A percentile compares a stretch with the other conserved stretches of the same genome.
phyloP scores from a whole-genome alignment of 2,113 vertebrate species.

The Poicephalus gulielmi region DNA sequence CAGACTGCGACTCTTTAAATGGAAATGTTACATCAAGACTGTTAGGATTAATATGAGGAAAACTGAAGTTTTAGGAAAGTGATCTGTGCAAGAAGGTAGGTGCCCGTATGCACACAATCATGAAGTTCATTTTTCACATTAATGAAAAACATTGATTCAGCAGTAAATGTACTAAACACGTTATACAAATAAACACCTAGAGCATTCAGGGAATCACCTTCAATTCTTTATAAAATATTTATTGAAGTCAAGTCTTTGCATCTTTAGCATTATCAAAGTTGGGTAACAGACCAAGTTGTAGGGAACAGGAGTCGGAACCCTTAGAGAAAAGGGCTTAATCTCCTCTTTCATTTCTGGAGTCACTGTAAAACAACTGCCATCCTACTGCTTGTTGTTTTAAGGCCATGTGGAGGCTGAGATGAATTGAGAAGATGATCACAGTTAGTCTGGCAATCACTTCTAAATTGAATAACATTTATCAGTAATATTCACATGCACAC shows the following conservation, averaged over 20 bases:
- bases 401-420: neutral
- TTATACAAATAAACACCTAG: neutral
- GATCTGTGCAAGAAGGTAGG: neutral
- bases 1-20: neutral
- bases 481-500: neutral
- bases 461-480: neutral
- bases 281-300: neutral
- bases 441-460: neutral
- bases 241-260: neutral
- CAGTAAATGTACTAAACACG: neutral
- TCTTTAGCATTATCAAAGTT: neutral
- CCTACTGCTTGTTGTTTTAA: neutral
- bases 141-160: neutral
- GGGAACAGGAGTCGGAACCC: fast-evolving
- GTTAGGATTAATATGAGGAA: neutral
- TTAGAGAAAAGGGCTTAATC: neutral
- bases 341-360: neutral
- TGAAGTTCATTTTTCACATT: fast-evolving
- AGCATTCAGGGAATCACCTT: fast-evolving
- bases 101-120: neutral
- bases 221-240: neutral
- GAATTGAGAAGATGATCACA: neutral
- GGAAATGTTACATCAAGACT: neutral
- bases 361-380: neutral
- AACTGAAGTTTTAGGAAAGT: neutral